A percentile compares a stretch with the other conserved stretches of the same genome.
phyloP scores from a whole-genome alignment of 2,113 vertebrate genomes.

The Buteo buteo region DNA sequence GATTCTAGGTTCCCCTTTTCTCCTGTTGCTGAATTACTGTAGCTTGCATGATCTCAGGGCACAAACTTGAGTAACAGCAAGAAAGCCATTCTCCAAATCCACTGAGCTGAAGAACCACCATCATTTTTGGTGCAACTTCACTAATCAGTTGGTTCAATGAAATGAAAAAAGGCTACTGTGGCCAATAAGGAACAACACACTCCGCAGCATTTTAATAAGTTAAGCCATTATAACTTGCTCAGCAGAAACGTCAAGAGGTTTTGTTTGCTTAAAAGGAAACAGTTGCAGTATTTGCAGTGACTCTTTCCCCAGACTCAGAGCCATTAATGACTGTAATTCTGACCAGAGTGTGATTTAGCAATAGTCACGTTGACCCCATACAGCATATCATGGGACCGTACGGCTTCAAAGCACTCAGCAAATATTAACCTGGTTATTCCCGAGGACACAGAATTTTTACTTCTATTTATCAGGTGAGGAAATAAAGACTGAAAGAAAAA shows the following conservation, averaged over 20 bases:
- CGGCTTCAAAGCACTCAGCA: conserved; percentile 44
- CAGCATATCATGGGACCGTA: conserved; percentile 28
- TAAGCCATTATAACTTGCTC: conserved; percentile 20
- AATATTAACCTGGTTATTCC: conserved; percentile 56
- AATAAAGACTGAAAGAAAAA: background rate
- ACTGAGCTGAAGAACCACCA: conserved; percentile 7
- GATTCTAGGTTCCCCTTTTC: conserved; percentile 46
- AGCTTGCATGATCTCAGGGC: conserved; percentile 11
- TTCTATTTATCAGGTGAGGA: conserved; percentile 5
- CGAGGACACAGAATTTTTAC: background rate
- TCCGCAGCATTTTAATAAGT: conserved; percentile 32
- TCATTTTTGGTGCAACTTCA: conserved; percentile 30
- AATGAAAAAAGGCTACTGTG: background rate
- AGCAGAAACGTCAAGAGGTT: conserved; percentile 33
- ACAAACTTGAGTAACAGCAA: background rate
- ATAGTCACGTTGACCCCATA: conserved; percentile 51
- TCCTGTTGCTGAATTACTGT: conserved; percentile 21
- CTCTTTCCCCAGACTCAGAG: conserved; percentile 54
- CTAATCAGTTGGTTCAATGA: background rate
- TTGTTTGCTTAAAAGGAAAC: conserved; percentile 58
- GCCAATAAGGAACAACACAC: background rate
- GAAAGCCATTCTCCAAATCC: conserved; percentile 34
- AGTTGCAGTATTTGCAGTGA: conserved; percentile 56
- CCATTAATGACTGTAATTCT: conserved; percentile 60
- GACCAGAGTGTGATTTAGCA: conserved; percentile 60